These are phyloP conservation scores for Hermaeophaga mercurialis DNA, from an alignment of 2,888 invertebrate genomes.

Conservation along the genomic window DNA sequence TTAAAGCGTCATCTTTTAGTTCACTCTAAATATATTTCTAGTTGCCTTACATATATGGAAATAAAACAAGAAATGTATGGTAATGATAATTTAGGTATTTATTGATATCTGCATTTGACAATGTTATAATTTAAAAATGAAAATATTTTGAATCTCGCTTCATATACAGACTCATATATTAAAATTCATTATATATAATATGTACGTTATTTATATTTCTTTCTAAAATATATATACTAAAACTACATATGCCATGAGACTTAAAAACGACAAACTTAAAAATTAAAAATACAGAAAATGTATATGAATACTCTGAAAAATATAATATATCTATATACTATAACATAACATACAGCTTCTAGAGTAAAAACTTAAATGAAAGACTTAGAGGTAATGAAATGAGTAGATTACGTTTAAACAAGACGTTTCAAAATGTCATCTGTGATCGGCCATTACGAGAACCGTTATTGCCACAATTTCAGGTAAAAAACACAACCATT, in stretches of 20 bases:
- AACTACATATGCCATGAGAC: constrained; percentile 39
- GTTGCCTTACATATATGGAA: too few relatives aligned
- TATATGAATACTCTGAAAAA: constrained; percentile 58
- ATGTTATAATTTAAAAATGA: constrained; percentile 20
- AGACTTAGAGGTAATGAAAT: constrained; percentile 50
- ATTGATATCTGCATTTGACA: constrained; percentile 23
- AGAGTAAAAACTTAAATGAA: constrained; percentile 42
- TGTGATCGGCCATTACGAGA: neutral
- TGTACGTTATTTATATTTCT: constrained; percentile 20
- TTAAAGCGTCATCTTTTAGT: too few relatives aligned
- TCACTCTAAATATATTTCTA: too few relatives aligned
- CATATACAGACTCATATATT: constrained; percentile 25
- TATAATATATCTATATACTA: constrained; percentile 48
- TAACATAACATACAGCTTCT: constrained; percentile 28
- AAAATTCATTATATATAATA: constrained; percentile 23
- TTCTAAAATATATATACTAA: constrained; percentile 24
- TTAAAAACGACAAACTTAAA: constrained; percentile 47
- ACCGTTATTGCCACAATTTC: constrained; percentile 12
- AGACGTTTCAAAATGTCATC: constrained; percentile 27
- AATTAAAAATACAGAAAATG: constrained; percentile 47
- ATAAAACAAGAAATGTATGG: constrained; percentile 15
- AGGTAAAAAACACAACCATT: constrained; percentile 17
- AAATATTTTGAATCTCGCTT: constrained; percentile 25
- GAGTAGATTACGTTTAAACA: constrained; percentile 38
- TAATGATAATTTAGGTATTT: constrained; percentile 23